Percentiles rank a stretch among this genome's conserved stretches.
Evolutionary conservation across 92 coral and sea anemone species (phyloP).

Genomic region (Zoanthus gigantus): DNA sequence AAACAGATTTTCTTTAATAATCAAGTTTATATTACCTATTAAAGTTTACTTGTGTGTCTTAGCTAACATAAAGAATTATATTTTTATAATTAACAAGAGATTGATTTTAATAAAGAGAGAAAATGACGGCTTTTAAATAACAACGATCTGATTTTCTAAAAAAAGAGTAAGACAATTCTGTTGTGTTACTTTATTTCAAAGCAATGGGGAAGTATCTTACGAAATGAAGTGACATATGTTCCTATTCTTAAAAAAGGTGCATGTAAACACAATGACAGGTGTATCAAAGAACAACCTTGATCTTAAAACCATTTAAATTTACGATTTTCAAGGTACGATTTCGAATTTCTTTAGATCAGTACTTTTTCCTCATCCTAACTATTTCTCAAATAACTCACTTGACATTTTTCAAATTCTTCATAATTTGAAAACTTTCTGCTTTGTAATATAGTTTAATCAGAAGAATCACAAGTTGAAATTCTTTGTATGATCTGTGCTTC

Average conservation of each 20-base stretch:
- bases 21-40: slow-evolving; percentile 39
- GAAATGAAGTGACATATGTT: too few relatives aligned
- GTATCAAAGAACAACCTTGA: too few relatives aligned
- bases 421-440: neutral
- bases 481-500: neutral
- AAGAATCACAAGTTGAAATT: neutral
- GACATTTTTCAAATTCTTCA: neutral
- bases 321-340: too few relatives aligned
- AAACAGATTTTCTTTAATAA: neutral
- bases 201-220: too few relatives aligned
- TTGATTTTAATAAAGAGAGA: neutral
- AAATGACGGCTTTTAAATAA: slow-evolving; percentile 15
- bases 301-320: too few relatives aligned
- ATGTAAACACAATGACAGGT: too few relatives aligned
- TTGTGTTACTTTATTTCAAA: too few relatives aligned
- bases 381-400: neutral
- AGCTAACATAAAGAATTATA: slow-evolving; percentile 47
- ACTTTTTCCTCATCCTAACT: neutral
- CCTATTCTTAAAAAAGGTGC: too few relatives aligned
- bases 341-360: too few relatives aligned
- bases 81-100: neutral
- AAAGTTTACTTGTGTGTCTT: slow-evolving; percentile 57
- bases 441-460: neutral
- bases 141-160: neutral
- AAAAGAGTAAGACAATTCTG: neutral